Conservation (phyloP, 2,113 vertebrate species). For the Lepisosteus oculatus region DNA sequence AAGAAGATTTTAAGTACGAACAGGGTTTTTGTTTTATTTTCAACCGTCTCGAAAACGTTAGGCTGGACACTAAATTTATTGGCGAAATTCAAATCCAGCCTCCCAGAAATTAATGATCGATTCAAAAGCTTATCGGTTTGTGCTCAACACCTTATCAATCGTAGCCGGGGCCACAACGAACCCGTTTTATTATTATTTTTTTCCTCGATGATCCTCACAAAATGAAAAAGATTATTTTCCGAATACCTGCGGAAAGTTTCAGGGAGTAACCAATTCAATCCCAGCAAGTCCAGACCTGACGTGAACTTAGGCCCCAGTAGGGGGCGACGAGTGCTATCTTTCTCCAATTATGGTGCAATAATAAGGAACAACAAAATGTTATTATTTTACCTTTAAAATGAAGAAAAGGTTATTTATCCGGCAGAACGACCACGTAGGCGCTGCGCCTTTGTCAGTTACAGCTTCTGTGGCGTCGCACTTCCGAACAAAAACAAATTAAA, state of each 20-base stretch:
- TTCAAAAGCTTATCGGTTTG: too few species aligned
- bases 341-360: conserved; percentile 57
- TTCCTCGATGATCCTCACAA: too few species aligned
- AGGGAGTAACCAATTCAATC: conserved; percentile 3
- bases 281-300: conserved; percentile 1
- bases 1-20: too few species aligned
- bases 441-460: conserved; percentile 22
- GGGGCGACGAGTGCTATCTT: conserved; percentile 48
- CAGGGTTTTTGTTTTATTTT: too few species aligned
- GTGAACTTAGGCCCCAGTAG: conserved; percentile 49
- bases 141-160: too few species aligned
- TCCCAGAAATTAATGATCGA: too few species aligned
- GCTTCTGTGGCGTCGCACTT: conserved; percentile 34
- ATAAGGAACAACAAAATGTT: conserved; percentile 62
- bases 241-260: conserved; percentile 33
- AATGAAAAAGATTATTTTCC: too few species aligned
- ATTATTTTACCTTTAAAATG: conserved; percentile 47
- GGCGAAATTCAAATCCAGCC: too few species aligned
- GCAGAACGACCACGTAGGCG: conserved; percentile 33
- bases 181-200: too few species aligned
- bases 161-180: too few species aligned
- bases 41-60: too few species aligned
- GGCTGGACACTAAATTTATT: too few species aligned
- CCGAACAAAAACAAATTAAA: conserved; percentile 57
- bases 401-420: conserved; percentile 22